phyloP scores from a whole-genome alignment of 2,113 vertebrate species.

The Microtus richardsoni region DNA sequence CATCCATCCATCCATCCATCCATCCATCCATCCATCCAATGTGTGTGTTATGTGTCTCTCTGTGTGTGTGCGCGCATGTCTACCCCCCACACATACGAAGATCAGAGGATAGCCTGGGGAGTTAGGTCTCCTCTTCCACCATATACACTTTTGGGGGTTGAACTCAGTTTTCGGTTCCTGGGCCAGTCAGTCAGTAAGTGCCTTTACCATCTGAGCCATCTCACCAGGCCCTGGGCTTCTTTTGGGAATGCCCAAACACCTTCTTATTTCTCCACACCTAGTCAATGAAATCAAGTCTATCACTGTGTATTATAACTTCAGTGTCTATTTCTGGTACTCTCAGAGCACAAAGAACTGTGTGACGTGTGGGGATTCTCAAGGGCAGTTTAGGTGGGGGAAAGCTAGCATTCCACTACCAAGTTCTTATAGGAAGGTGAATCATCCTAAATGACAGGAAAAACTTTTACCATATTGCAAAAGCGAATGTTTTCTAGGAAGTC shows the following conservation, averaged over 20 bases:
- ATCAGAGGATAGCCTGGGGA: background rate
- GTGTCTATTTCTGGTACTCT: slow-evolving; percentile 75
- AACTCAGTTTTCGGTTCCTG: background rate
- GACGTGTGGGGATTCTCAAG: slow-evolving; percentile 25
- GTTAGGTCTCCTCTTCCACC: background rate
- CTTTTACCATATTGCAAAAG: slow-evolving; percentile 24
- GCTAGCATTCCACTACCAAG: slow-evolving; percentile 37
- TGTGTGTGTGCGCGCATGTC: no score
- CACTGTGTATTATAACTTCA: slow-evolving; percentile 81
- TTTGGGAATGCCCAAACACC: slow-evolving; percentile 79
- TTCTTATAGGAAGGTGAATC: slow-evolving; percentile 46
- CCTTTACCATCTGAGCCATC: background rate
- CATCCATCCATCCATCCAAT: background rate
- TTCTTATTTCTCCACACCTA: slow-evolving; percentile 82
- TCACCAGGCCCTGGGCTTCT: slow-evolving; percentile 52
- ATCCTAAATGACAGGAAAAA: slow-evolving; percentile 51
- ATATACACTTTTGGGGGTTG: background rate
- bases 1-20: background rate
- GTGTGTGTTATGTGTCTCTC: background rate
- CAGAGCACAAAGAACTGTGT: slow-evolving; percentile 51
- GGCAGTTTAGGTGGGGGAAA: slow-evolving; percentile 23
- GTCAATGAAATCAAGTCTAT: slow-evolving; percentile 85
- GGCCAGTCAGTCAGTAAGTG: background rate
- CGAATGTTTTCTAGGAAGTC: slow-evolving; percentile 38
- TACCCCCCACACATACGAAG: background rate